Percentiles rank a stretch among this genome's conserved stretches.
These are phyloP conservation scores for Heterodera schachtii DNA, from an alignment of 1,140 invertebrate species.

Conservation along the genomic window DNA sequence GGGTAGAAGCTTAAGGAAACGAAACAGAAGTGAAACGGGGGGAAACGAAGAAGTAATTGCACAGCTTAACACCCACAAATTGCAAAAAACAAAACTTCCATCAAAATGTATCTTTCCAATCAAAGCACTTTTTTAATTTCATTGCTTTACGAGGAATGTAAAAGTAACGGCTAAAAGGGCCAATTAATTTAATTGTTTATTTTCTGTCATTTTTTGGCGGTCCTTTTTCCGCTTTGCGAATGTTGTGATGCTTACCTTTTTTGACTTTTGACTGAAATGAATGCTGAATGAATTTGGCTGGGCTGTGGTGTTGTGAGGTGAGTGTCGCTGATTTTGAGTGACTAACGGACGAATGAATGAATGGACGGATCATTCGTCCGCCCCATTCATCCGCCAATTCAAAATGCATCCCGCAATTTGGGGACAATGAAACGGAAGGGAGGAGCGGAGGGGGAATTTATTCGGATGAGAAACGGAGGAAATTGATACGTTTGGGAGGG, in stretches of 20 bases:
- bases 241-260: background rate
- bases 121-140: background rate
- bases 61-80: no score
- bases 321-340: no score
- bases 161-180: background rate
- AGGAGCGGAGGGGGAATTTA: conserved; percentile 3
- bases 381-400: background rate
- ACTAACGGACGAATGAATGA: no score
- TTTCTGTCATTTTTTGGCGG: no score
- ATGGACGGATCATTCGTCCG: no score
- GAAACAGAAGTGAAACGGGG: background rate
- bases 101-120: no score
- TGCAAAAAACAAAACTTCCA: no score
- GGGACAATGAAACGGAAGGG: background rate
- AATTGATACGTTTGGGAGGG: conserved; percentile 11
- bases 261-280: background rate
- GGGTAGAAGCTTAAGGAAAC: background rate
- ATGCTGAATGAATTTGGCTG: background rate
- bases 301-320: no score
- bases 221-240: background rate
- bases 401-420: background rate
- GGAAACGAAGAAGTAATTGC: no score
- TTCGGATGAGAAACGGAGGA: conserved; percentile 4
- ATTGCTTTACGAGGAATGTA: background rate
- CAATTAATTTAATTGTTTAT: no score